phyloP scores from a whole-genome alignment of 2,113 vertebrate genomes.

The Mus musculus region GRCm39 chr6:101369001-101369500 shows the following conservation, averaged over 20 bases:
- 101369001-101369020: not conserved
- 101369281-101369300: not conserved
- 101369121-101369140: not conserved
- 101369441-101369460: not conserved
- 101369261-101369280: not conserved
- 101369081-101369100: not conserved
- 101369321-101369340: not conserved
- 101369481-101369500: not conserved
- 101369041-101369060: not conserved
- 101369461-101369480: not conserved
- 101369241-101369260: not conserved
- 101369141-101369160: not conserved
- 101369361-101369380: not conserved
- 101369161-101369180: not conserved
- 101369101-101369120: not conserved
- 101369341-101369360: not conserved
- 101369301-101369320: not conserved
- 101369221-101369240: not conserved
- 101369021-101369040: not conserved
- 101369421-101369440: not conserved
- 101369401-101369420: not conserved
- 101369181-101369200: no score
- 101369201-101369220: fast-evolving
- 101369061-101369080: not conserved
- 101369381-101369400: not conserved